Evolutionary conservation across 2,113 vertebrate species (phyloP).

Genomic region (Pituophis catenifer): DNA sequence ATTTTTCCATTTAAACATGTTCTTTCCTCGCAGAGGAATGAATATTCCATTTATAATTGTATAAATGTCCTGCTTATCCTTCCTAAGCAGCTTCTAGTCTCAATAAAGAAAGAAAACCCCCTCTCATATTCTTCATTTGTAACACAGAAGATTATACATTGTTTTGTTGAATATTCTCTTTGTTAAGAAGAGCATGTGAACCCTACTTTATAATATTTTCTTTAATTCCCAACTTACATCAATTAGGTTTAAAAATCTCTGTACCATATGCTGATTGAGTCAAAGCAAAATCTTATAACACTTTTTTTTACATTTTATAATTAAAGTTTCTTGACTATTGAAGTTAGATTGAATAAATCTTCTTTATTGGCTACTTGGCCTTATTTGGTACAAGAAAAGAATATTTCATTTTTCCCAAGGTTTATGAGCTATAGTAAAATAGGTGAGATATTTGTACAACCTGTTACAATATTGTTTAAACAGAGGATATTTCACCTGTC

Average conservation of each 20-base stretch:
- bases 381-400: background rate
- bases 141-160: background rate
- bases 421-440: background rate
- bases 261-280: background rate
- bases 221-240: conserved; percentile 9
- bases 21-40: background rate
- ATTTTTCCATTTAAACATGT: background rate
- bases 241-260: background rate
- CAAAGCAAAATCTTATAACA: background rate
- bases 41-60: background rate
- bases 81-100: background rate
- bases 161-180: background rate
- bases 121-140: conserved; percentile 12
- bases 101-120: background rate
- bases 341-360: background rate
- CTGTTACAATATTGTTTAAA: background rate
- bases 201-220: background rate
- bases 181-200: conserved; percentile 10
- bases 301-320: background rate
- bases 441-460: background rate
- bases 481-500: background rate
- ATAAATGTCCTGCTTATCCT: conserved; percentile 1
- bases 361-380: background rate
- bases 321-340: background rate
- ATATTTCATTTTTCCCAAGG: background rate